phyloP scores from a whole-genome alignment of 2,113 vertebrate species.

The Phoenicopterus ruber region DNA sequence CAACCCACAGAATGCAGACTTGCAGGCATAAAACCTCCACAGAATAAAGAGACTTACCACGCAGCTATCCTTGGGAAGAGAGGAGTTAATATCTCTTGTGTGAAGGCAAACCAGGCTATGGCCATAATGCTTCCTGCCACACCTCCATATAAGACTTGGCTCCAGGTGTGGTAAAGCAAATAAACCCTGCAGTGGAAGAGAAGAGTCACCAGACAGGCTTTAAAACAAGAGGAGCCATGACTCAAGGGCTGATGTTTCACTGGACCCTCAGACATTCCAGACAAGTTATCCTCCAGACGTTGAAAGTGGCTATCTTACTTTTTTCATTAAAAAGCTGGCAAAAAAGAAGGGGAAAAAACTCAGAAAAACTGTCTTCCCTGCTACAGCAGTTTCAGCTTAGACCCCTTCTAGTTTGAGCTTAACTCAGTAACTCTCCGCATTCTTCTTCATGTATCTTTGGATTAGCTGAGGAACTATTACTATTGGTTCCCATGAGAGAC shows the following conservation, averaged over 20 bases:
- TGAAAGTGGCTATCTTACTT: neutral
- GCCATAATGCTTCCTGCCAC: slow-evolving; percentile 88
- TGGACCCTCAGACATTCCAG: neutral
- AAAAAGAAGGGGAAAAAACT: rapidly evolving
- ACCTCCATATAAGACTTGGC: slow-evolving; percentile 92
- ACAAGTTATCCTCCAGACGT: neutral
- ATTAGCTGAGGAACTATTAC: neutral
- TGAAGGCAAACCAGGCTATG: slow-evolving; percentile 92
- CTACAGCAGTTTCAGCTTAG: neutral
- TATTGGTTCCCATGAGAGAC: neutral
- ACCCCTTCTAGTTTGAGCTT: neutral
- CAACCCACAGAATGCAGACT: neutral
- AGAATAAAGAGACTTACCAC: slow-evolving; percentile 78
- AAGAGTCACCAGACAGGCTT: neutral
- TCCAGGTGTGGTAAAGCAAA: slow-evolving; percentile 96
- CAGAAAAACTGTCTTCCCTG: neutral
- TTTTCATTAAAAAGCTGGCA: neutral
- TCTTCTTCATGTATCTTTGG: neutral
- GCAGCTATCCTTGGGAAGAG: slow-evolving; percentile 97
- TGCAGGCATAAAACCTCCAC: neutral
- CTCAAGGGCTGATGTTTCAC: neutral
- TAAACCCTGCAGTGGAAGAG: slow-evolving; percentile 83
- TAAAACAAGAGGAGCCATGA: neutral
- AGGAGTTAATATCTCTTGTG: slow-evolving; percentile 95
- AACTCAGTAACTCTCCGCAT: neutral